These are phyloP conservation scores for Bradypodion pumilum DNA, from an alignment of 2,797 vertebrate species.

Conservation along the genomic window DNA sequence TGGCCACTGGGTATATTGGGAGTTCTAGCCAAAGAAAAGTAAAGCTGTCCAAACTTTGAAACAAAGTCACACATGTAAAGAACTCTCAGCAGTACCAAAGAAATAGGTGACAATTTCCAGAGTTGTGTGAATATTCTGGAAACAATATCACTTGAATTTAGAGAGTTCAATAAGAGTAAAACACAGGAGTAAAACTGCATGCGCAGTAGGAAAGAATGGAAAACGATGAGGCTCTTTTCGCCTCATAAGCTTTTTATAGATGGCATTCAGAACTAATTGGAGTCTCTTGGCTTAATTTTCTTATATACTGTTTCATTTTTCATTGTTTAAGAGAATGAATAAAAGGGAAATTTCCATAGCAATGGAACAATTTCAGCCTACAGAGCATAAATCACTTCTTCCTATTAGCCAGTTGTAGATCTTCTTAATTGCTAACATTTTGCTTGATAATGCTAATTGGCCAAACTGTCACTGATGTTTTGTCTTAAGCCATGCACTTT, in stretches of 20 bases:
- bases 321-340: neutral
- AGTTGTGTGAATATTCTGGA: constrained; percentile 11
- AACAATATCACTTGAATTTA: constrained; percentile 18
- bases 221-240: neutral
- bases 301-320: neutral
- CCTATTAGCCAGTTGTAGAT: constrained; percentile 19
- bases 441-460: constrained; percentile 29
- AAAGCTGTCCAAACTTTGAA: no score
- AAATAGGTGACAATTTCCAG: neutral
- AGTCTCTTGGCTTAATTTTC: constrained; percentile 12
- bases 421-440: constrained; percentile 22
- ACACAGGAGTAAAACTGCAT: constrained; percentile 12
- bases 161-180: no score
- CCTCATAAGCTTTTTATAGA: constrained; percentile 8
- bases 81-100: constrained; percentile 5
- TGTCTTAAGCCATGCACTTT: neutral
- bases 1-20: no score
- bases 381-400: constrained; percentile 11
- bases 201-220: neutral
- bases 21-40: no score
- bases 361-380: constrained; percentile 16
- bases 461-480: constrained; percentile 1
- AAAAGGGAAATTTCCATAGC: constrained; percentile 6
- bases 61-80: constrained; percentile 26
- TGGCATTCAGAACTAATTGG: constrained; percentile 17